Base-by-base conservation (phyloP, 64 coral and sea anemone genomes). In the Porites australiensis region DNA sequence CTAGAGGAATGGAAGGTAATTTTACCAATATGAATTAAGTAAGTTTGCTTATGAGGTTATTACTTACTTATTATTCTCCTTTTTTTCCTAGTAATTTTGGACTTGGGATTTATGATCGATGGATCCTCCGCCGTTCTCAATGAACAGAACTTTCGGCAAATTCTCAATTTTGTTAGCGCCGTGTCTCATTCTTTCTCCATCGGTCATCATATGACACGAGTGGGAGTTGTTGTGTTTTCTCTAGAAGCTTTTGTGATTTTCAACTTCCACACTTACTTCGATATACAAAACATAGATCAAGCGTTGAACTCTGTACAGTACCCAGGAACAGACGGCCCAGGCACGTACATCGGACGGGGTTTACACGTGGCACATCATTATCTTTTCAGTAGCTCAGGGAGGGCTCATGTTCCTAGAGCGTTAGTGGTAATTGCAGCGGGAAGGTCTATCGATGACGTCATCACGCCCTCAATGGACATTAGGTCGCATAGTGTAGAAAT, bases 171-270 rank as follows among this genome's bases (percentile, higher is more conserved):
- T 53, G 95, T 98, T 0, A 86, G 92, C 14, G 74, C 87, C 19
- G 95, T 98, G n/a, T 67, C 90, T 8, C 95, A 93, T 37, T 87
- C 92, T 2, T 98, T 98, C 66, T 79, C 83, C 16, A 88, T 98
- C 12, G 70, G 83, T 5, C 71, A 89, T 1, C 58, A 94, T 43
- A 76, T 78, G 1, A 94, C 95, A 5, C 45, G 92, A n/a, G 76
- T 98, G 2, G 95, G 92, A 50, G 49, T 98, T 7, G 95, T 77
- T 3, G 84, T 98, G 0, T 98, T 94, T 44, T 98, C 95, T 19
- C 66, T 98, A 18, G 95, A 98, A 51, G 92, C 95, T 2, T 98
- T 98, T 72, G 95, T 94, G 21, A 98, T 98, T 70, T 98, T 98
- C 52, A 98, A 98, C 37, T 98, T 98, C 43, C 95, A 98, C 82